A percentile compares a stretch with the other conserved stretches of the same genome.
Conservation (phyloP, 2,113 vertebrate genomes). For the Castor canadensis region DNA sequence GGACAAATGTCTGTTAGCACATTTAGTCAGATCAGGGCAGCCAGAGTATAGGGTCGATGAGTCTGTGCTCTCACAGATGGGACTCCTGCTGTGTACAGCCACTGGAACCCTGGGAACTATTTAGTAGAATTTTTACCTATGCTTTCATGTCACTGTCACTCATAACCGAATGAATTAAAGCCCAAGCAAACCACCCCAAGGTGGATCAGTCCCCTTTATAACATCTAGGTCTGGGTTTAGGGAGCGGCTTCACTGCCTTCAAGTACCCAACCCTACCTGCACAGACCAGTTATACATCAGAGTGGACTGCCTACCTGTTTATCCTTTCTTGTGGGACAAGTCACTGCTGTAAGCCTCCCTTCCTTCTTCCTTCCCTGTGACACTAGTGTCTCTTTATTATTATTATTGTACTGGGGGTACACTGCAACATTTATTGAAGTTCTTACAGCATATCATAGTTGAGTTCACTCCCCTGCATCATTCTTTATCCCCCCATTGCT, state of each 20-base stretch:
- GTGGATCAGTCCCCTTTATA: not conserved
- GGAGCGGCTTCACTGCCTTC: not conserved
- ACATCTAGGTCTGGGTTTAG: not conserved
- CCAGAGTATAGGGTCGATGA: not conserved
- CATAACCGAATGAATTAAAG: not conserved
- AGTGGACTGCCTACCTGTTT: not conserved
- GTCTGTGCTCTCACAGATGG: not conserved
- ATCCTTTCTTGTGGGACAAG: not conserved
- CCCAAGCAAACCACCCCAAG: not conserved
- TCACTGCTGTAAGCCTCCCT: not conserved
- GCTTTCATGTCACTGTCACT: not conserved
- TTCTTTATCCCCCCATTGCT: too few species aligned
- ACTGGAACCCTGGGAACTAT: fast-evolving
- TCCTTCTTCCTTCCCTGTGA: not conserved
- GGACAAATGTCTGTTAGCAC: not conserved
- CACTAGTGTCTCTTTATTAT: not conserved
- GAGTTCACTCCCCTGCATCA: too few species aligned
- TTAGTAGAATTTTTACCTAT: not conserved
- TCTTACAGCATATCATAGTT: too few species aligned
- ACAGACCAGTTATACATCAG: not conserved
- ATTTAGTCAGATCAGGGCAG: not conserved
- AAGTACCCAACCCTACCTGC: fast-evolving
- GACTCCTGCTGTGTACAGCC: fast-evolving
- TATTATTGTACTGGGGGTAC: too few species aligned
- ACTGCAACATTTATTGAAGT: too few species aligned